Conservation (phyloP, 2,797 vertebrate species). For the Gymnoscopelus braueri region DNA sequence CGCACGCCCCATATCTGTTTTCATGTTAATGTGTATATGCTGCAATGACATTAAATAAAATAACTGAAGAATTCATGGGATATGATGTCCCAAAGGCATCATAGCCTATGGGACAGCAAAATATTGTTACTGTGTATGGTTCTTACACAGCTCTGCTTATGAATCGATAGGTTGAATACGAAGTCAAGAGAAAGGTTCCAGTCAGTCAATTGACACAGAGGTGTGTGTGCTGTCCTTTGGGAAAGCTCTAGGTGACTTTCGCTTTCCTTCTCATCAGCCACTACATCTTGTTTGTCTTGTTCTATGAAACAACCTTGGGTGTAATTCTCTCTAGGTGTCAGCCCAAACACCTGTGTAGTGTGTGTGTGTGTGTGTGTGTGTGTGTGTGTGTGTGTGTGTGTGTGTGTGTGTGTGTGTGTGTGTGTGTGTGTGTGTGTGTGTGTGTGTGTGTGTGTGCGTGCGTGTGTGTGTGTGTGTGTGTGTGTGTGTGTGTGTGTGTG, state of each 20-base stretch:
- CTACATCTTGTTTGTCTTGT: constrained; percentile 9
- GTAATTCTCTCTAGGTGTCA: constrained; percentile 11
- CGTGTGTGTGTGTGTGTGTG: constrained; percentile 4
- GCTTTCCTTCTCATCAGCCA: constrained; percentile 8
- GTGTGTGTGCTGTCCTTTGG: constrained; percentile 1
- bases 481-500: neutral
- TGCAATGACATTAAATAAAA: too few relatives aligned
- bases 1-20: too few relatives aligned
- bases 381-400: constrained; percentile 9
- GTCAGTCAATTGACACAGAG: neutral
- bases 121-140: too few relatives aligned
- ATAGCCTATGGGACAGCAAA: too few relatives aligned
- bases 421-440: neutral
- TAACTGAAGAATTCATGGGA: too few relatives aligned
- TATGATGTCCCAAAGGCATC: too few relatives aligned
- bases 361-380: constrained; percentile 4
- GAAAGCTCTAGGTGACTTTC: constrained; percentile 12
- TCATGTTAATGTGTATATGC: too few relatives aligned
- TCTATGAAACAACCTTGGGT: constrained; percentile 19
- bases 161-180: too few relatives aligned
- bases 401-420: constrained; percentile 4
- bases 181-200: neutral
- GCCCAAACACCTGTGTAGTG: neutral
- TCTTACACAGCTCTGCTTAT: too few relatives aligned
- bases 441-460: neutral